These are phyloP conservation scores for Druon quercuslanigerum DNA, from an alignment of 1,140 invertebrate species.

Conservation along the genomic window DNA sequence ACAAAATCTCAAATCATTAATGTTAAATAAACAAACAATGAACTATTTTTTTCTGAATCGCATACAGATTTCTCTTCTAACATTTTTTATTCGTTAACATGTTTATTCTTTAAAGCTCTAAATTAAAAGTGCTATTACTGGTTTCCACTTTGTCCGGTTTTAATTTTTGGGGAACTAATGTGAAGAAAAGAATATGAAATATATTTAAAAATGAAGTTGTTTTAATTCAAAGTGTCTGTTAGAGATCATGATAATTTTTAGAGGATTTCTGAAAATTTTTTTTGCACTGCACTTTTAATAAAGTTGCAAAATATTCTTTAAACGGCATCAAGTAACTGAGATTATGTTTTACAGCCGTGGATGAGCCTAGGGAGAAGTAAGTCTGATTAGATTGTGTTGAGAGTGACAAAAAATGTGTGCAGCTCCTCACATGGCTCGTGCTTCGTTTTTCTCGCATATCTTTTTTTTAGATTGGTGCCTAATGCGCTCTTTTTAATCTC, in stretches of 20 bases:
- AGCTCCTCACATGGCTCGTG: slow-evolving; percentile 64
- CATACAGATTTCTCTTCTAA: too few species aligned
- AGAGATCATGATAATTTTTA: not conserved
- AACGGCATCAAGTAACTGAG: slow-evolving; percentile 43
- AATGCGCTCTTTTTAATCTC: slow-evolving; percentile 23
- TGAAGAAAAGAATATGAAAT: too few species aligned
- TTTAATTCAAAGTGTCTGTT: not conserved
- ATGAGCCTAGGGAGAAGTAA: slow-evolving; percentile 90
- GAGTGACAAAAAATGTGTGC: slow-evolving; percentile 54
- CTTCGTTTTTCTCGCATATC: slow-evolving; percentile 46
- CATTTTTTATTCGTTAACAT: too few species aligned
- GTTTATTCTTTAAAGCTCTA: too few species aligned
- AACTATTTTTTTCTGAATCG: too few species aligned
- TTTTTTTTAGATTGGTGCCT: slow-evolving; percentile 24
- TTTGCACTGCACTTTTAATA: too few species aligned
- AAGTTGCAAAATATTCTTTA: not conserved
- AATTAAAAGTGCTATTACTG: too few species aligned
- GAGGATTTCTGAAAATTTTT: not conserved
- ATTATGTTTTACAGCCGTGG: slow-evolving; percentile 83
- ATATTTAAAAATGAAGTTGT: too few species aligned
- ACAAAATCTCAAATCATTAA: too few species aligned
- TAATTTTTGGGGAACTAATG: too few species aligned
- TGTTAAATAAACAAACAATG: too few species aligned
- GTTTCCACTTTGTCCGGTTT: too few species aligned
- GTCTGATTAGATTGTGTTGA: slow-evolving; percentile 65